Evolutionary conservation across 2,888 invertebrate species (phyloP), one percentile per base, ranked within the genome.

Genomic region (Leptogaster cylindrica): DNA sequence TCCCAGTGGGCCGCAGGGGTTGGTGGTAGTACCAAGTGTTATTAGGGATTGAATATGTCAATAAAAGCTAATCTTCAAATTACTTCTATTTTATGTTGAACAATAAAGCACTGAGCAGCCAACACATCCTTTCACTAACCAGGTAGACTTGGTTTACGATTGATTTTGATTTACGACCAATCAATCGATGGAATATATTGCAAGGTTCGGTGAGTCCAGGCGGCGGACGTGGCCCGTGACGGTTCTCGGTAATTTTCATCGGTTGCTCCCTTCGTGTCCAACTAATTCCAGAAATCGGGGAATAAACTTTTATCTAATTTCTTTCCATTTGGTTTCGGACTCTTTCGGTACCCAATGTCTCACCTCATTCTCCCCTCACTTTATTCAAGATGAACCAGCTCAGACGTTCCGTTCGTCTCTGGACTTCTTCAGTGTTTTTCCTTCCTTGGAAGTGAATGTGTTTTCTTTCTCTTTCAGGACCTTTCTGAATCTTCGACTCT

Each of bases 21-120:
- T 61, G 65, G 52, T 14, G 33, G 36, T 46, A 20, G 44, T 65
- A 55, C 55, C 66, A 41, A 70, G 68, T 70, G 69, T 69, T 70
- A 69, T 69, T 69, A 67, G 68, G 70, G 70, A 70, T 70, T 70
- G 69, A 70, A 70, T 70, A 69, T 70, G 70, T 70, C 70, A 70
- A 70, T 70, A 70, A 70, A 70, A 69, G 66, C 66, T 70, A 70
- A 70, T 70, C 70, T 70, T 52, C 66, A 70, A 70, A 70, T 70
- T 70, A 68, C 69, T 69, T 41, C 66, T 50, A 68, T 70, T 70
- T 70, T 67, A 70, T 68, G 58, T 68, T 39, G 44, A 23, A 67
- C 67, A 70, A 70, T 68, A 65, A 65, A 64, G 61, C 61, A 61
- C 44, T 61, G 61, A 61, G 61, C 61, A 61, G 44, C 41, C 61